phyloP scores from a whole-genome alignment of 2,113 vertebrate species.

The Pachycephala philippinensis region DNA sequence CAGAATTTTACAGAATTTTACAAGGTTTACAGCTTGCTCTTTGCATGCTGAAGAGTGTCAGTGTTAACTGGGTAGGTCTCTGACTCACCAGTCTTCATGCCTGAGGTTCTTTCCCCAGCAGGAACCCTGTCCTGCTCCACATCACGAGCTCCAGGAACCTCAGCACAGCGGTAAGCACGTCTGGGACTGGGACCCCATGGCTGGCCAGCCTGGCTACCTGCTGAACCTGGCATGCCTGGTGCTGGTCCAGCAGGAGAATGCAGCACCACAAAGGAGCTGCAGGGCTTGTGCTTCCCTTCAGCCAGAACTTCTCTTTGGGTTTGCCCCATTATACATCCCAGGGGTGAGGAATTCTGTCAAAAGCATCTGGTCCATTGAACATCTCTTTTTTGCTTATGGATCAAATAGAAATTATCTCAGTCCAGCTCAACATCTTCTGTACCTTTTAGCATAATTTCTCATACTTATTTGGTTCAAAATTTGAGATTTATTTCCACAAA shows the following conservation, averaged over 20 bases:
- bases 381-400: neutral
- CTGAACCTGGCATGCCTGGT: neutral
- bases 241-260: neutral
- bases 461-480: neutral
- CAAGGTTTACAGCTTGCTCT: neutral
- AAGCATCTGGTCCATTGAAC: neutral
- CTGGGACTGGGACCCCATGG: neutral
- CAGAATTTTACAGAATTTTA: neutral
- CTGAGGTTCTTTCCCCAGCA: neutral
- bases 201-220: neutral
- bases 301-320: neutral
- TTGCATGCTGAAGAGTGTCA: accelerated
- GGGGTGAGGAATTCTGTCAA: neutral
- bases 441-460: neutral
- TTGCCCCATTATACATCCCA: neutral
- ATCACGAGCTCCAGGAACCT: accelerated
- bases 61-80: accelerated
- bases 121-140: neutral
- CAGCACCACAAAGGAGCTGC: accelerated
- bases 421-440: neutral
- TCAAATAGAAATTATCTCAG: neutral
- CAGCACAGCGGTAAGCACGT: neutral
- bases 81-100: accelerated
- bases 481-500: neutral
- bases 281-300: neutral